Base-by-base conservation (phyloP, 2,888 invertebrate species). In the Scaptomyza parva region DNA sequence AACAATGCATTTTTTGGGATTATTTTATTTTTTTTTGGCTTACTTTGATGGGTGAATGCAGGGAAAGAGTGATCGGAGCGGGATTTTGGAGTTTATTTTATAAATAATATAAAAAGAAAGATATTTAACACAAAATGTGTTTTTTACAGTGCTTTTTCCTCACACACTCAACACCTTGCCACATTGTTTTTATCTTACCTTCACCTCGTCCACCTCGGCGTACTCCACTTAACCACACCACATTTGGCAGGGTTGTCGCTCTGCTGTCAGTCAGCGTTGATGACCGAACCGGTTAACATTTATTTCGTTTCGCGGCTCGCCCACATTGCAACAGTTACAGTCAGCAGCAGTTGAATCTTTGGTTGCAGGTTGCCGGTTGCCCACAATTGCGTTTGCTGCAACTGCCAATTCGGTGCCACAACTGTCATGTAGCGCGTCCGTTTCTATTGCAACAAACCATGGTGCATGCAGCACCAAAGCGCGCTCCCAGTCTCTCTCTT, bases 381-480 rank as follows among this genome's bases (percentile, higher is more conserved):
- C 33, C 14, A 22, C 52, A 54, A 43, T 26, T 61, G 62, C 53
- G 64, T 20, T 41, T 58, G 76, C 58, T 68, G 73, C 78, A 71
- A 37, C 78, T 84, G 83, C 85, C 83, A 84, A 81, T 84, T 86
- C 62, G 54, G 55, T 86, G 88, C 88, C 88, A 88, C 78, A 89
- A 78, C 79, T 89, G 89, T 89, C 89, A 89, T 88, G 88, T 86
- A 48, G 62, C 77, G 78, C 87, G 87, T 81, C 81, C 82, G 83
- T 82, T 86, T 77, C 78, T 74, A 80, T 88, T 84, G 85, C 88
- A 78, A 78, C 82, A 75, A 59, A 39, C 43, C 55, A 63, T 63
- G 70, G 65, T 70, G 57, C 72, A 78, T n/a, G n/a, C n/a, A n/a
- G n/a, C n/a, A 55, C 66, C 59, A 63, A 52, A 65, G 43, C 52